A percentile compares a stretch with the other conserved stretches of the same genome.
These are phyloP conservation scores for Hydrozoanthus tunicans DNA, from an alignment of 64 coral and sea anemone species.

Conservation along the genomic window DNA sequence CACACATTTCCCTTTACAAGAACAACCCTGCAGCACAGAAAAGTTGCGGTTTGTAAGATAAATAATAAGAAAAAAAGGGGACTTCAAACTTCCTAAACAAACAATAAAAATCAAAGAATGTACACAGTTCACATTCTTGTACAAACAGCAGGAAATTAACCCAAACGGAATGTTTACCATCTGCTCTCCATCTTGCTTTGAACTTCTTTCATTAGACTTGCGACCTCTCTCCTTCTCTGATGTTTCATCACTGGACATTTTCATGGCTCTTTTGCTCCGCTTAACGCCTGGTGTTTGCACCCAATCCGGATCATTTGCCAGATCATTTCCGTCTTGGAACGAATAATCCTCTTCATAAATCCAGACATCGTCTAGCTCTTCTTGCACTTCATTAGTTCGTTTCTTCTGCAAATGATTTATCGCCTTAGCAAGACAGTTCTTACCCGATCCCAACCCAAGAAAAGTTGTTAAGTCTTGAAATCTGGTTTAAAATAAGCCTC, in stretches of 20 bases:
- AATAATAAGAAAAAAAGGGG: background rate
- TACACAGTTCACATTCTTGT: background rate
- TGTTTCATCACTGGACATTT: background rate
- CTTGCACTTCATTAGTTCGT: background rate
- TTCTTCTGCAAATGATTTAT: background rate
- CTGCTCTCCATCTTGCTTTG: background rate
- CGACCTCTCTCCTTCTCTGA: no score
- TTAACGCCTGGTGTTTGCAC: background rate
- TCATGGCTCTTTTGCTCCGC: background rate
- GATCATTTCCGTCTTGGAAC: background rate
- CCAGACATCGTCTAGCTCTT: background rate
- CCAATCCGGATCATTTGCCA: conserved; percentile 2
- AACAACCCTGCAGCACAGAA: background rate
- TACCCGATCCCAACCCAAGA: no score
- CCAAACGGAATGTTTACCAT: background rate
- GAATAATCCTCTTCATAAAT: background rate
- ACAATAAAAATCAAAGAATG: background rate
- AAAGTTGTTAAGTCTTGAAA: no score
- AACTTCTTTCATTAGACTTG: background rate
- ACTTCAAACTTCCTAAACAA: background rate
- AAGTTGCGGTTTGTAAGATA: no score
- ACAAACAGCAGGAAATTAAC: background rate
- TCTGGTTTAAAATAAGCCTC: no score
- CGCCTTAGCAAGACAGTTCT: no score
- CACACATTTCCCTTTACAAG: conserved; percentile 6